Evolutionary conservation across 2,113 vertebrate species (phyloP).

Genomic region (Zeus faber): DNA sequence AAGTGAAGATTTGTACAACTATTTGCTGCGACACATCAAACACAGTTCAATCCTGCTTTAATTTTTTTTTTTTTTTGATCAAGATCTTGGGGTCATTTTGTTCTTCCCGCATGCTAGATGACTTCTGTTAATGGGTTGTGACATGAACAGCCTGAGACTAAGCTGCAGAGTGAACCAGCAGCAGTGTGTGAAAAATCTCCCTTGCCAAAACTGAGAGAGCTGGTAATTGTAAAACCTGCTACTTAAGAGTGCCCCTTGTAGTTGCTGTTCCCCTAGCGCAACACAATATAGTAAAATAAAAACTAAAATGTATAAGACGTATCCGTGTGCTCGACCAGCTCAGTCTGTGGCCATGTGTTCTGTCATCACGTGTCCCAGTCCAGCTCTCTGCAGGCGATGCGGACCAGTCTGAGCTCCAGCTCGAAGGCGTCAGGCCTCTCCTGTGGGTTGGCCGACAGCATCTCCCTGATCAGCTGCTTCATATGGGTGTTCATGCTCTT

Average conservation of each 20-base stretch:
- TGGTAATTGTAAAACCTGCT: slow-evolving; percentile 17
- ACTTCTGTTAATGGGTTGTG: slow-evolving; percentile 49
- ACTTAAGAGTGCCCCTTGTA: slow-evolving; percentile 16
- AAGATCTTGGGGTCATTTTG: too few species aligned
- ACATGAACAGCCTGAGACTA: slow-evolving; percentile 55
- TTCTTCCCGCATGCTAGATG: too few species aligned
- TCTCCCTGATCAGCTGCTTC: slow-evolving; percentile 94
- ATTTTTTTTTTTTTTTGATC: too few species aligned
- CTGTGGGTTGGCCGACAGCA: slow-evolving; percentile 95
- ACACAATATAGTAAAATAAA: slow-evolving; percentile 5
- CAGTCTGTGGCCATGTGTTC: background rate
- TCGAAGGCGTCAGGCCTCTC: slow-evolving; percentile 94
- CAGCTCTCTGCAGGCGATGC: slow-evolving; percentile 93
- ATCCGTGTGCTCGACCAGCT: background rate
- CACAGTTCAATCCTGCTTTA: too few species aligned
- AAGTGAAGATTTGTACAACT: too few species aligned
- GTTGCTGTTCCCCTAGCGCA: slow-evolving; percentile 29
- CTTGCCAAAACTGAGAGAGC: slow-evolving; percentile 3
- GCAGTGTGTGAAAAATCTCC: slow-evolving; percentile 18
- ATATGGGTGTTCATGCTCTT: slow-evolving; percentile 93
- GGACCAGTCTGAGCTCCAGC: slow-evolving; percentile 92
- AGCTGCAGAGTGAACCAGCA: slow-evolving; percentile 44
- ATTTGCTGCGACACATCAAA: too few species aligned
- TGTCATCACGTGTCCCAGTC: slow-evolving; percentile 98
- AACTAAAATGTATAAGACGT: slow-evolving; percentile 2